Base-by-base conservation (phyloP, 2,797 vertebrate species). In the Anas acuta region DNA sequence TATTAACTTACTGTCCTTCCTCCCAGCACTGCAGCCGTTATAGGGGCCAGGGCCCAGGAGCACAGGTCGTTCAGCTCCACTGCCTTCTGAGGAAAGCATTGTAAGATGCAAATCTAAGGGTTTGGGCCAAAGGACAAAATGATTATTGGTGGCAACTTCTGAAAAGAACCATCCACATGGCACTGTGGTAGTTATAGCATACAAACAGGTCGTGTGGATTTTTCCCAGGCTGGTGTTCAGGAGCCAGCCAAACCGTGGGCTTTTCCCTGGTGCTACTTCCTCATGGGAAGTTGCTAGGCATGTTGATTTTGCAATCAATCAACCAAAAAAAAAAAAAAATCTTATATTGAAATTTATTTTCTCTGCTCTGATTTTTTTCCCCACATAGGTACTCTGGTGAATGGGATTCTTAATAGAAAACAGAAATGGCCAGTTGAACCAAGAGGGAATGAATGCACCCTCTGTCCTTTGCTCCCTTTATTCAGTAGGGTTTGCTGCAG, bases 11-110 rank as follows among this genome's bases (percentile, higher is more conserved):
- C 5, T 16, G 35, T 17, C 18, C 25, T 35, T 49, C 47, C 17
- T 54, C n/a, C 21, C 26, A 64, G 25, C 33, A 15, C 33, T 1
- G 0, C 41, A 17, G 28, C 49, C 1, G 0, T 33, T 13, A 20
- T 25, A 20, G 37, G 13, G 19, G 6, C n/a, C 18, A 21, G 30
- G 54, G 26, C n/a, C 15, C 21, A 5, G 30, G 32, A 54, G 11
- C 33, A 32, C 18, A 54, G 33, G 14, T 21, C 47, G 4, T 15
- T 61, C 45, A 54, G 61, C 41, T 43, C 62, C 57, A 41, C 6
- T 20, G 13, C 18, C 16, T 72, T 13, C 18, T 57, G 23, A 54
- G 18, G 16, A 43, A 74, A 7, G 13, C 4, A 19, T 39, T 86
- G 60, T 30, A 53, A 65, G 64, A 19, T 17, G 22, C 35, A 43